Base-by-base conservation (phyloP, 2,888 invertebrate species). In the Morpho helenor region DNA sequence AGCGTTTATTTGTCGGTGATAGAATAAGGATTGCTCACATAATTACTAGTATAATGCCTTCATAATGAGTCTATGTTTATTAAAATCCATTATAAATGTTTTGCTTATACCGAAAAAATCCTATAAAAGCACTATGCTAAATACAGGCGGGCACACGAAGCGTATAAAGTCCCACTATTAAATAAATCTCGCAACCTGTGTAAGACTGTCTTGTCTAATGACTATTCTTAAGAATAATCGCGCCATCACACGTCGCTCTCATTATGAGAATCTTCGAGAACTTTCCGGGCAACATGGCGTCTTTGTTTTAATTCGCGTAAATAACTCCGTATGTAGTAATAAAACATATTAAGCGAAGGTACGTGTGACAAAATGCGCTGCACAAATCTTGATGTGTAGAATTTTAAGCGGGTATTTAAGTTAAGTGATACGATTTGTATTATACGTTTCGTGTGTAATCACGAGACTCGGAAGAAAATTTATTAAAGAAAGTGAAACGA, bases 251-350 rank as follows among this genome's bases (percentile, higher is more conserved):
- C 74, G 73, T 70, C 70, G 63, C 72, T 61, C 71, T 79, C 80
- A 77, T 84, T 79, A 80, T 74, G 69, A 72, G 71, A 77, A 74
- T 70, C 73, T 79, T 72, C 70, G 68, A 68, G 72, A 82, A 80
- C 70, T 80, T 79, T 79, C 74, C 50, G 59, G 57, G 59, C 71
- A 76, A 76, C 70, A 83, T 78, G 77, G 77, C 76, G 75, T 63
- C 72, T 69, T 69, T 69, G 68, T 74, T 78, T 80, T 77, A 78
- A 79, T 79, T 80, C 76, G 73, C 72, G 73, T 73, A 73, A 68
- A 73, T 73, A 72, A 72, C 70, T 68, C 71, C 58, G 61, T 67
- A 69, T 68, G 71, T 67, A 62, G 67, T 68, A 63, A 73, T 77
- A 73, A 75, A 78, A 76, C 77, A 77, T 79, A 76, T 77, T 72